Base-by-base conservation (phyloP, 30 jellyfish, hydroid and myxozoan genomes). In the Hydractinia echinata region DNA sequence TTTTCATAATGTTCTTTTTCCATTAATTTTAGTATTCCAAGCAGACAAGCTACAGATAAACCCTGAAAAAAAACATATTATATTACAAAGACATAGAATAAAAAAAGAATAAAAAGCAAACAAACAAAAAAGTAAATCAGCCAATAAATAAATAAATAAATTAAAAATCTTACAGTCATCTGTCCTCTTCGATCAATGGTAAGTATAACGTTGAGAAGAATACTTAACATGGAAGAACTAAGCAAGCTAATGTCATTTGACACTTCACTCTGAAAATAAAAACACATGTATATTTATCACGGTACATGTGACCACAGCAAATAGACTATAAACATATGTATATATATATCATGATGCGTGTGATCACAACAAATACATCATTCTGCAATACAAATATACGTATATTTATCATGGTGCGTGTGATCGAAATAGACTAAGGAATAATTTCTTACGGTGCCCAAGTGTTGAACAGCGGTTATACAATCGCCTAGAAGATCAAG, bases 151-250 rank as follows among this genome's bases (percentile, higher is more conserved):
- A 58, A 58, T 13, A 58, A 11, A 67, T 39, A 67, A 8, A 50
- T 44, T 14, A 44, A 14, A 16, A 16, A 77, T 66, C 95, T 76
- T 78, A 91, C 97, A 54, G 95, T 85, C 39, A 86, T 77, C 13
- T 78, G 72, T 71, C 96, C 96, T 69, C 67, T 82, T 55, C 97
- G 84, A 56, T 91, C 97, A 66, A 91, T 86, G 9, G 97, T 91
- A 76, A 91, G 76, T 54, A 86, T 81, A 60, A 85, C 81, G 66
- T 91, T 91, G 62, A 91, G 73, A 11, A 86, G 55, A 52, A 83
- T 81, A 61, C 83, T 78, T 5, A 91, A 84, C 51, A 91, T 51
- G 9, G 95, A 77, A 15, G 84, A 73, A 18, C 81, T 88, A 39
- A 91, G 79, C 54, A 72, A 85, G 11, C 66, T 58, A 5, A 91